Conservation (phyloP, 1,140 invertebrate genomes). For the Plodia interpunctella region DNA sequence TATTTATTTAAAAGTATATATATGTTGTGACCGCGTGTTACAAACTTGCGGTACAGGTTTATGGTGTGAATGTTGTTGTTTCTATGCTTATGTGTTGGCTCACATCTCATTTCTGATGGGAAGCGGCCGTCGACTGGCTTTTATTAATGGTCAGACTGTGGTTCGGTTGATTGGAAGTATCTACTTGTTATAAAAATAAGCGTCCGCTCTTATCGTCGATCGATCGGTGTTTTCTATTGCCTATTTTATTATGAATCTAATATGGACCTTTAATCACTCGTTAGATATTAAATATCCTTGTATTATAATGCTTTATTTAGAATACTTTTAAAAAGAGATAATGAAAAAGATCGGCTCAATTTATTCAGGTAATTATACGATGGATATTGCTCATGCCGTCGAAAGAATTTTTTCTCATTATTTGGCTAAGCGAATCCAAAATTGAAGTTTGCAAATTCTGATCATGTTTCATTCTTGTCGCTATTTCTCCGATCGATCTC, state of each 20-base stretch:
- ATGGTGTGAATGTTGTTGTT: constrained; percentile 22
- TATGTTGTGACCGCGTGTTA: constrained; percentile 5
- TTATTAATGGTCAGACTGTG: constrained; percentile 21
- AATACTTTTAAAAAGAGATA: neutral
- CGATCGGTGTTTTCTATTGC: neutral
- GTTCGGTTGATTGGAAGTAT: constrained; percentile 12
- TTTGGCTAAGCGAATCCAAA: constrained; percentile 29
- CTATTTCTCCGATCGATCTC: constrained; percentile 28
- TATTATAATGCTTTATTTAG: neutral
- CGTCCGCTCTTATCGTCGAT: neutral
- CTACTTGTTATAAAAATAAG: constrained; percentile 11
- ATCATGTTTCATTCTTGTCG: constrained; percentile 23
- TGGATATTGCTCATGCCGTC: neutral
- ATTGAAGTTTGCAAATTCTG: constrained; percentile 23
- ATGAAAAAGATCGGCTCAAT: neutral
- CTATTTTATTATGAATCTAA: neutral
- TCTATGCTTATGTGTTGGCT: constrained; percentile 9
- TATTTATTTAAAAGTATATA: constrained; percentile 4
- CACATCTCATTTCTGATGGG: constrained; percentile 21
- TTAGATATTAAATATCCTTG: constrained; percentile 1
- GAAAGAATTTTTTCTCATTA: constrained; percentile 7
- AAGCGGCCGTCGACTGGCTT: constrained; percentile 16
- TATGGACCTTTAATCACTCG: neutral
- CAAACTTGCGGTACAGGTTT: constrained; percentile 20
- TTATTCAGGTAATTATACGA: neutral